Evolutionary conservation across 2,888 invertebrate genomes (phyloP), one percentile per base, ranked within the genome.

Genomic region (Rhorus exstirpatorius): DNA sequence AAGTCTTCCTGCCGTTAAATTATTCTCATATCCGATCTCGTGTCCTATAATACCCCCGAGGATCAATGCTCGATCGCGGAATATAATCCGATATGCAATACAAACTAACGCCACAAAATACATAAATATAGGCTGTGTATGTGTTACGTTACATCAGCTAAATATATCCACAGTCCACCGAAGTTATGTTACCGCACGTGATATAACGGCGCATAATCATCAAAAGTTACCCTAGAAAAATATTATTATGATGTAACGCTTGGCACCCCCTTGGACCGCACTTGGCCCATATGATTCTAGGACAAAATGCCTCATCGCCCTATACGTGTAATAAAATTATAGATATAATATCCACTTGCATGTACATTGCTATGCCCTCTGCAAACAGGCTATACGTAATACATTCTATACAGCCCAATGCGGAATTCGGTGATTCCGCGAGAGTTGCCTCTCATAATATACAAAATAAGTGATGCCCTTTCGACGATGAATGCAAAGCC

Each of bases 401-500:
- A 44, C 26, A 8, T 55, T 38, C 65, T 55, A 61, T 58, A 60
- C 17, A 67, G 55, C 74, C 35, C 53, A 81, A 70, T 77, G 84
- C 82, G 61, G 81, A 14, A 77, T 58, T 83, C 79, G 71, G 63
- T 81, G 86, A 81, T 83, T 81, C 78, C 61, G 82, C 55, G 61
- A 70, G 65, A 58, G 44, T 79, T 44, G 17, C 58, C 67, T 26
- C 8, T 31, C 10, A n/a, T 72, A 49, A 71, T 81, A 78, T 75
- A 74, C 72, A 61, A n/a, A n/a, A 49, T 10, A 76, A 46, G 35
- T 26, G 60, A 86, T 86, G 85, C 81, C 80, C 84, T 82, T 86
- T 83, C 86, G 86, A 87, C 81, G 81, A 87, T 79, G 81, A 85
- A 86, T 83, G 84, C 83, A 83, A 46, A 71, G 24, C 58, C 17